Base-by-base conservation (phyloP, 2,113 vertebrate species). In the Pachyramphus minor region DNA sequence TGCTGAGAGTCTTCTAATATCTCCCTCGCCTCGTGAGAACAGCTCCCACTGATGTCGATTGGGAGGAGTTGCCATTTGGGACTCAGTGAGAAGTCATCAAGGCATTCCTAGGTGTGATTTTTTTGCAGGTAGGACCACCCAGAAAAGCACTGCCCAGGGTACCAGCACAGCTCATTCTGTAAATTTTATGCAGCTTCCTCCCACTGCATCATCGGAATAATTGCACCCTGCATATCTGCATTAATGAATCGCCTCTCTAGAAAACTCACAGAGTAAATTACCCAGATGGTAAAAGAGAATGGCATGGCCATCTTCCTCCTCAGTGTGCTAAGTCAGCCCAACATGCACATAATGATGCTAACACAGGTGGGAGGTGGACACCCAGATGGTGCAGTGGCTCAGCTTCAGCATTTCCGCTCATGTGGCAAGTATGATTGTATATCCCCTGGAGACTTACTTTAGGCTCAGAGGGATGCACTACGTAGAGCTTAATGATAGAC, bases 301-400 rank as follows among this genome's bases (percentile, higher is more conserved):
- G 89, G 88, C 78, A 86, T 37, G 95, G 87, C 87, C 88, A 93
- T 67, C 91, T 93, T 92, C 95, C 84, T 95, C 95, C 89, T 93
- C 87, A 90, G 93, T 6, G 6, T 81, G 90, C 80, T 69, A 90
- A 89, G 85, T 71, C 90, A 94, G 74, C 80, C 87, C 90, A 74
- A 85, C 56, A 8, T 30, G 76, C 27, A 53, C 53, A 91, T 93
- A 94, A 93, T 91, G 94, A 96, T 94, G 72, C 76, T 84, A 90
- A 64, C 68, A 56, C 90, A 92, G 90, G 90, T 97, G 92, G 93
- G 95, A 97, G 93, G 90, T 96, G 95, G 93, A 78, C 95, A 94
- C 92, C 90, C 87, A 95, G 76, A 89, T 6, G 0, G 56, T 49
- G 8, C 1, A 0, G 11, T 56, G 90, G 79, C n/a, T 96, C 72